Base-by-base conservation (phyloP, 2,888 invertebrate species). In the Melolontha melolontha region DNA sequence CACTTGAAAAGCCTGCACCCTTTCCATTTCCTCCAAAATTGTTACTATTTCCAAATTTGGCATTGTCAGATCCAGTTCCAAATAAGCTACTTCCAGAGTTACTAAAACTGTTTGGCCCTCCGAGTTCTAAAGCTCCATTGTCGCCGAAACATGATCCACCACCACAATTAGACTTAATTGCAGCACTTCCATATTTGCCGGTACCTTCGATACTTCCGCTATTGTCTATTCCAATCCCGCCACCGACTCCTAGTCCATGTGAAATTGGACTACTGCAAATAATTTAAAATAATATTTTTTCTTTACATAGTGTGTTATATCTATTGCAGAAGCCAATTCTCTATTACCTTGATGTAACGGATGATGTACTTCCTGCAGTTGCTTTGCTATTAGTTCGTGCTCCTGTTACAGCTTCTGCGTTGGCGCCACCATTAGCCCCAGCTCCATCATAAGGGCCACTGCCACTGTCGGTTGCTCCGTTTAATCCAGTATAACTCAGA, bases 141-240 rank as follows among this genome's bases (percentile, higher is more conserved):
- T 14, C 27, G 29, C 42, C 52, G 8, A n/a, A 14, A 12, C 68
- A 64, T 14, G 64, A 16, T n/a, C 47, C 55, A 27, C 55, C 49
- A 10, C 29, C 47, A 17, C 62, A 65, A 22, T 66, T 44, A 12
- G 59, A 42, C 52, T 63, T 63, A 29, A 66, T 57, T n/a, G 62
- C 68, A 14, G 68, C 57, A 27, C 65, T 64, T 50, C 68, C 68
- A 42, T 40, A 59, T 42, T 66, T 47, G 11, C 59, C 62, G 1
- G 65, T 47, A 11, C 68, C 66, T 8, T 52, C 51, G n/a, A 62
- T 44, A n/a, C 41, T 57, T 40, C 55, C 68, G 2, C 41, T 50
- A 17, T 55, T 39, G 4, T 52, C 63, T 55, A 67, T 34, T 16
- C 67, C 67, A 29, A 64, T 64, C 6, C 67, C 67, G 27, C 67